Evolutionary conservation across 1,140 invertebrate genomes (phyloP).

Genomic region (Dolichoris vasculosae): DNA sequence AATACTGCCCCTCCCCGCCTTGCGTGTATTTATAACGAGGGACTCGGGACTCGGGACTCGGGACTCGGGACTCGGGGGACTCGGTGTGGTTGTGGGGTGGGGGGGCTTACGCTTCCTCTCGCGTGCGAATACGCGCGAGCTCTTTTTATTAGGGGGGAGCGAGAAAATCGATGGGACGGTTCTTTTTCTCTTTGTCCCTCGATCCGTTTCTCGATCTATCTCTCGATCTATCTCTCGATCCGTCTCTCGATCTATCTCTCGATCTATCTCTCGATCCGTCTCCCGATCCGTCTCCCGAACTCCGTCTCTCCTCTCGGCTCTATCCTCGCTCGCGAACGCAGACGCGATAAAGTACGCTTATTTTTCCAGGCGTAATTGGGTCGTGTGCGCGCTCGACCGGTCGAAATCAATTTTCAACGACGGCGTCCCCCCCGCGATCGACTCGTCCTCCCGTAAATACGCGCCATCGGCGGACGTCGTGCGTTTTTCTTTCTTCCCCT

Average conservation of each 20-base stretch:
- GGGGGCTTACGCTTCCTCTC: neutral
- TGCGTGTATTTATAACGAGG: neutral
- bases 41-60: no score
- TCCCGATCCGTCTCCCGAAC: no score
- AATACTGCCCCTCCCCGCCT: neutral
- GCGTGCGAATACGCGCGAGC: neutral
- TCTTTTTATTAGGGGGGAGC: neutral
- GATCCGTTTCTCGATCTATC: no score
- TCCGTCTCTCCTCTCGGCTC: no score
- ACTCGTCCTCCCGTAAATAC: constrained; percentile 18
- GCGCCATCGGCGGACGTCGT: neutral
- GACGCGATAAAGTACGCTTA: neutral
- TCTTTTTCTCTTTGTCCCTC: no score
- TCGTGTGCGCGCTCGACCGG: neutral
- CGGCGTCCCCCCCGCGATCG: neutral
- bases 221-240: no score
- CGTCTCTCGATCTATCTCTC: no score
- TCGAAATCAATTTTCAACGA: constrained; percentile 6
- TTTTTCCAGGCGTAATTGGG: neutral
- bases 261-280: no score
- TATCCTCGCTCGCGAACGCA: neutral
- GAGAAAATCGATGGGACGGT: constrained; percentile 20
- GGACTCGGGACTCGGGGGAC: no score
- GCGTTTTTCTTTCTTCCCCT: neutral
- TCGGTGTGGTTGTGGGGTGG: no score